Evolutionary conservation across 2,797 vertebrate genomes (phyloP).

Genomic region (Paguma larvata): DNA sequence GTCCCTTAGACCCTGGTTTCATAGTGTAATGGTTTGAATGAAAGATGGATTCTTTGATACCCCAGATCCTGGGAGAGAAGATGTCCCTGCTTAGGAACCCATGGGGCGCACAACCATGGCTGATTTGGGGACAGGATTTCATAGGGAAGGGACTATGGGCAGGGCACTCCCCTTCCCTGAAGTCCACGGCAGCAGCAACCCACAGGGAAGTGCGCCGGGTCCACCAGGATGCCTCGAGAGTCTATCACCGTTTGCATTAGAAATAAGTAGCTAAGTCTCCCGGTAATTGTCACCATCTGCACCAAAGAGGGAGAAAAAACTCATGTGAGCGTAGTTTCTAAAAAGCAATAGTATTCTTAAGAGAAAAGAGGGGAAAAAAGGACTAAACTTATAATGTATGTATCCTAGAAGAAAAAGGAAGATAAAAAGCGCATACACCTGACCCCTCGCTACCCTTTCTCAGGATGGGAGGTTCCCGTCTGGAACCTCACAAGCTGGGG

Average conservation of each 20-base stretch:
- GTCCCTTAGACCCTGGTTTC: background rate
- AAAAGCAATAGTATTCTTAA: background rate
- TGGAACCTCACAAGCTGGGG: background rate
- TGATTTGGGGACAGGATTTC: background rate
- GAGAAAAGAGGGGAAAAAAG: background rate
- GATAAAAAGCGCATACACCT: background rate
- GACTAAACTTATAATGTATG: fast-evolving
- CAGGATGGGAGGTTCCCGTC: background rate
- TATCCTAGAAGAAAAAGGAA: background rate
- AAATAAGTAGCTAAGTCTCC: background rate
- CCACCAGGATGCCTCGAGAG: background rate
- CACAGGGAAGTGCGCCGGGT: fast-evolving
- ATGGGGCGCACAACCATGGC: background rate
- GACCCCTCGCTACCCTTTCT: slow-evolving; percentile 23
- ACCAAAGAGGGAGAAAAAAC: background rate
- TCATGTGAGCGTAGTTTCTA: background rate
- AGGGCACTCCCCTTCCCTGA: no score
- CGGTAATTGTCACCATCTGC: background rate
- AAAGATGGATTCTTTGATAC: background rate
- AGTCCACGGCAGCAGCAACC: background rate
- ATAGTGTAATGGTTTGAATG: background rate
- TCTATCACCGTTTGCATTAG: background rate
- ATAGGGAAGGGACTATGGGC: fast-evolving
- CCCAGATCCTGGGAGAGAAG: background rate
- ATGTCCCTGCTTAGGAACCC: background rate